A percentile compares a stretch with the other conserved stretches of the same genome.
These are phyloP conservation scores for Agonopterix subpropinquella DNA, from an alignment of 2,888 invertebrate species.

Conservation along the genomic window DNA sequence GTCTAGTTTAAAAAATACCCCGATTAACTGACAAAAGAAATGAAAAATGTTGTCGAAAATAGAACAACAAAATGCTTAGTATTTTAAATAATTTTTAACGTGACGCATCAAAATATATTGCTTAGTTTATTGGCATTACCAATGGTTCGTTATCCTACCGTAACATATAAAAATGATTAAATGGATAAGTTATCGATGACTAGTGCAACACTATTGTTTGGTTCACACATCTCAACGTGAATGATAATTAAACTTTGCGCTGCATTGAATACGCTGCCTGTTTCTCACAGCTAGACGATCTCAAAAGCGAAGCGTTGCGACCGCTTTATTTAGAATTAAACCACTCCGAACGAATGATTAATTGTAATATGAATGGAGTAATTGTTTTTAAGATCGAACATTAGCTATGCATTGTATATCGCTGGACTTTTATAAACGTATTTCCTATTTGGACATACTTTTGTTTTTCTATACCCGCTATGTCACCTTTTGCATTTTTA, in stretches of 20 bases:
- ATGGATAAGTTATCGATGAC: constrained; percentile 12
- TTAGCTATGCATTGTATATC: constrained; percentile 11
- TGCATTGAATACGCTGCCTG: constrained; percentile 27
- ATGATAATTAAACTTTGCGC: constrained; percentile 60
- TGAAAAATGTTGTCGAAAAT: too few relatives aligned
- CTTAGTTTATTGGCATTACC: too few relatives aligned
- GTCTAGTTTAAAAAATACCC: too few relatives aligned
- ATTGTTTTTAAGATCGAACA: constrained; percentile 20
- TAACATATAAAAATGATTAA: not conserved
- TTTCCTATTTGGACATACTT: constrained; percentile 14
- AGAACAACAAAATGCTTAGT: too few relatives aligned
- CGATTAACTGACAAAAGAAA: too few relatives aligned
- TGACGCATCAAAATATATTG: too few relatives aligned
- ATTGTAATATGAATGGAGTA: constrained; percentile 22
- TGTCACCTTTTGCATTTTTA: not conserved
- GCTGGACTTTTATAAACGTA: constrained; percentile 12
- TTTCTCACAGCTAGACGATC: constrained; percentile 12
- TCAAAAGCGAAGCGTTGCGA: not conserved
- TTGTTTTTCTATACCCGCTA: constrained; percentile 9
- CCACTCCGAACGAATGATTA: constrained; percentile 17
- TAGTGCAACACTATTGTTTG: constrained; percentile 15
- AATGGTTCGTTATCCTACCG: too few relatives aligned
- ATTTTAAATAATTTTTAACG: too few relatives aligned
- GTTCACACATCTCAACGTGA: constrained; percentile 46
- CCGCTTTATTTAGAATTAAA: constrained; percentile 1